phyloP scores from a whole-genome alignment of 2,113 vertebrate species.

The Corythoichthys intestinalis region DNA sequence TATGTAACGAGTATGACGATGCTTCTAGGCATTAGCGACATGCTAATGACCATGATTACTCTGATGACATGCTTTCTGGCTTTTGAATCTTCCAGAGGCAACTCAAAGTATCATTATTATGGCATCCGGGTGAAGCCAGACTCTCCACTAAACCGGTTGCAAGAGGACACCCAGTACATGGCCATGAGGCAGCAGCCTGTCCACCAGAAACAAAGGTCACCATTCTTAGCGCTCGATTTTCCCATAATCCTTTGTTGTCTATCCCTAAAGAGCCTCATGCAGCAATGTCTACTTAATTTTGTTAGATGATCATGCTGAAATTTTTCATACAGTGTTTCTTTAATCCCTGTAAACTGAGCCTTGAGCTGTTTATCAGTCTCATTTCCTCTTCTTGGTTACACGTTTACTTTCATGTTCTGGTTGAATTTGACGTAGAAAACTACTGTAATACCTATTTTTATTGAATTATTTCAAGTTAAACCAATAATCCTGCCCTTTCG shows the following conservation, averaged over 20 bases:
- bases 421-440: neutral
- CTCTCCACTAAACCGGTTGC: conserved; percentile 89
- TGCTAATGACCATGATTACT: conserved; percentile 56
- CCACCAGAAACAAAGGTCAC: conserved; percentile 95
- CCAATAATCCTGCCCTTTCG: neutral
- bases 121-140: conserved; percentile 97
- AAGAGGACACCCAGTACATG: conserved; percentile 96
- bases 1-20: conserved; percentile 40
- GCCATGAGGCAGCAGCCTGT: conserved; percentile 95
- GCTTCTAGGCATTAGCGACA: conserved; percentile 30
- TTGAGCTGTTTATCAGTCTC: neutral
- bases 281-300: neutral
- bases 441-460: neutral
- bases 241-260: neutral
- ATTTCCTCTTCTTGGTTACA: neutral
- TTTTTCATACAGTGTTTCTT: neutral
- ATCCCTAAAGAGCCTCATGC: neutral
- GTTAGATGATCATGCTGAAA: neutral
- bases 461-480: neutral
- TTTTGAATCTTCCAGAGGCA: conserved; percentile 79
- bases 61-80: conserved; percentile 42
- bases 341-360: neutral
- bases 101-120: conserved; percentile 98
- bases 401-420: neutral
- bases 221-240: neutral